A percentile compares a stretch with the other conserved stretches of the same genome.
These are phyloP conservation scores for Acanthurus leucopareius DNA, from an alignment of 2,797 vertebrate genomes.

Conservation along the genomic window DNA sequence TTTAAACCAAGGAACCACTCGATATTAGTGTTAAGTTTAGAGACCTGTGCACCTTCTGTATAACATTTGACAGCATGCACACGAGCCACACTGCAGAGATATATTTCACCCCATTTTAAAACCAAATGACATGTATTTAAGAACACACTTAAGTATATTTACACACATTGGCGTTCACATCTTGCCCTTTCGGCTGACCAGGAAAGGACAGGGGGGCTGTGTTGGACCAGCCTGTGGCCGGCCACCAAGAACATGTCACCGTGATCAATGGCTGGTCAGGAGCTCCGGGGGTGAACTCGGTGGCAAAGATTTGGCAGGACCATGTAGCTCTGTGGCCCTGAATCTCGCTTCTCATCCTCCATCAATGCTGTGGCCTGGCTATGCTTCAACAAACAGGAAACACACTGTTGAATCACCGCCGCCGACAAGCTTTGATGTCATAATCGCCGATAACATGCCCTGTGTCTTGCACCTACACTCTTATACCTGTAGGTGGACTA, in stretches of 20 bases:
- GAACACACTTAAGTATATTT: conserved; percentile 45
- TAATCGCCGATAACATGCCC: conserved; percentile 24
- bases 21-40: not conserved
- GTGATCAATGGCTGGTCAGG: conserved; percentile 85
- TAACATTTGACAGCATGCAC: not conserved
- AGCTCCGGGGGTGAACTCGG: conserved; percentile 74
- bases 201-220: conserved; percentile 45
- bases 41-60: not conserved
- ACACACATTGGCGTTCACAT: conserved; percentile 66
- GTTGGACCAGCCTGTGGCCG: conserved; percentile 76
- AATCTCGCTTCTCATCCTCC: conserved; percentile 66
- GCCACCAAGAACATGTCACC: conserved; percentile 86
- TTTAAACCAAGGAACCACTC: not conserved
- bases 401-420: conserved; percentile 55
- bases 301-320: conserved; percentile 77
- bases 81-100: not conserved
- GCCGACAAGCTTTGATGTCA: conserved; percentile 57
- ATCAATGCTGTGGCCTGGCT: conserved; percentile 67
- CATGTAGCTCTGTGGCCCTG: conserved; percentile 49
- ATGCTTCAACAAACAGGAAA: conserved; percentile 73
- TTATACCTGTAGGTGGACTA: conserved; percentile 9
- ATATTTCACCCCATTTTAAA: not conserved
- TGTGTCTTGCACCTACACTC: not conserved
- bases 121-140: conserved; percentile 9
- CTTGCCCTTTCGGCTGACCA: conserved; percentile 57